Evolutionary conservation across 2,888 invertebrate genomes (phyloP), one percentile per base, ranked within the genome.

Genomic region (Heliconius hortense): DNA sequence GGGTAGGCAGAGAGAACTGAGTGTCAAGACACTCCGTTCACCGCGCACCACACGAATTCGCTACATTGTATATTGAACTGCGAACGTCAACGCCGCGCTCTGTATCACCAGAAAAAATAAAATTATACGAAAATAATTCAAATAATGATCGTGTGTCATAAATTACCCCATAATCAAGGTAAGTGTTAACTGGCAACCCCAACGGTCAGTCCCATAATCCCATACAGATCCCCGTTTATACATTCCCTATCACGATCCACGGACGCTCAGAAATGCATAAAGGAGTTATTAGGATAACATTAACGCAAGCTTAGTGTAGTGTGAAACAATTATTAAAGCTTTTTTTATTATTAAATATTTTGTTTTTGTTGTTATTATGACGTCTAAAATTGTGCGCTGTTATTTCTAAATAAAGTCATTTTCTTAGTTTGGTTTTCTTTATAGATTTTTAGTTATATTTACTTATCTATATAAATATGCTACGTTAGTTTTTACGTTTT

Each of bases 131-230:
- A 35, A 67, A 56, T 73, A 4, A 24, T 64, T 21, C 60, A 43
- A 66, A 21, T 66, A 66, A 35, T 39, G 1, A 56, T n/a, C 56
- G 21, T 56, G 53, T 56, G 53, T 66, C 8, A 18, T 10, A 56
- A 69, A 56, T 63, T 64, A 59, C 31, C 56, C 39, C 56, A 67
- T 66, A 73, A 74, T 76, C 63, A 59, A 26, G 68, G 60, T 64
- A 24, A 67, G 48, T 63, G 43, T 53, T 31, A 69, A 24, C 77
- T 74, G 69, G 69, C 74, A 75, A 53, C 63, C 74, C 68, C 28
- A 69, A 53, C 67, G 70, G 74, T 72, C 72, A 73, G 39, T 73
- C 53, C 28, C 56, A 60, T 75, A 78, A 82, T 81, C 83, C 79
- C 71, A 82, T 53, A 71, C 68, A 74, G 71, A 73, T 66, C 39